Evolutionary conservation across 2,888 invertebrate species (phyloP).

Genomic region (Leptinotarsa haldemani): DNA sequence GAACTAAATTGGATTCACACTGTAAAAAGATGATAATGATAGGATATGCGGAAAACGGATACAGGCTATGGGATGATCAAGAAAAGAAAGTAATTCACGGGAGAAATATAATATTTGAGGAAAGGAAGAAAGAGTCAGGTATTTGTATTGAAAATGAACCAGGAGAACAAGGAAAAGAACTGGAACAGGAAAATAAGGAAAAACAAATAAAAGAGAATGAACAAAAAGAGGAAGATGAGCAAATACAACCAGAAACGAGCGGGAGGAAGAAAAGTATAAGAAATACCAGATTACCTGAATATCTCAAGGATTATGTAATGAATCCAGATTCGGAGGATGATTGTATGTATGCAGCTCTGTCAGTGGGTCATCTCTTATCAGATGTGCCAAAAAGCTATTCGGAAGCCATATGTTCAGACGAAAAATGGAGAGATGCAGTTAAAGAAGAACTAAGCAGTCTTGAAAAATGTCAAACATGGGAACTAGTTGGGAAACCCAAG

Average conservation of each 20-base stretch:
- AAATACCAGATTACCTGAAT: conserved; percentile 31
- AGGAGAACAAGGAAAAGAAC: conserved; percentile 17
- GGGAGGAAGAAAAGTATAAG: conserved; percentile 27
- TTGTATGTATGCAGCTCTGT: conserved; percentile 16
- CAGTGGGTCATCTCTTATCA: conserved; percentile 31
- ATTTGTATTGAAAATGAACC: conserved; percentile 12
- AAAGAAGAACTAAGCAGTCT: conserved; percentile 35
- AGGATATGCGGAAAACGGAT: conserved; percentile 42
- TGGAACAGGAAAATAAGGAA: conserved; percentile 10
- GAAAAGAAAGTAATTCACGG: conserved; percentile 32
- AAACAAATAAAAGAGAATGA: conserved; percentile 11
- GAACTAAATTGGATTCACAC: conserved; percentile 52
- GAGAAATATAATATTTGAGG: conserved; percentile 43
- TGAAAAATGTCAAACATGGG: conserved; percentile 46
- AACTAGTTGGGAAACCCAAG: conserved; percentile 34
- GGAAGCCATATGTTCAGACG: conserved; percentile 32
- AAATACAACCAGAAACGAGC: conserved; percentile 21
- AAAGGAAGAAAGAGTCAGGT: conserved; percentile 24
- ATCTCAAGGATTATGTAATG: conserved; percentile 36
- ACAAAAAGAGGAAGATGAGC: conserved; percentile 18
- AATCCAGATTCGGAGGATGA: conserved; percentile 22
- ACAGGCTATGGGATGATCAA: conserved; percentile 34
- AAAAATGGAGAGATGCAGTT: conserved; percentile 43
- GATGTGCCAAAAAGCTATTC: conserved; percentile 43
- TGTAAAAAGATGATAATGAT: conserved; percentile 49